Evolutionary conservation across 2,113 vertebrate species (phyloP).

Genomic region (Baryphthengus martii): DNA sequence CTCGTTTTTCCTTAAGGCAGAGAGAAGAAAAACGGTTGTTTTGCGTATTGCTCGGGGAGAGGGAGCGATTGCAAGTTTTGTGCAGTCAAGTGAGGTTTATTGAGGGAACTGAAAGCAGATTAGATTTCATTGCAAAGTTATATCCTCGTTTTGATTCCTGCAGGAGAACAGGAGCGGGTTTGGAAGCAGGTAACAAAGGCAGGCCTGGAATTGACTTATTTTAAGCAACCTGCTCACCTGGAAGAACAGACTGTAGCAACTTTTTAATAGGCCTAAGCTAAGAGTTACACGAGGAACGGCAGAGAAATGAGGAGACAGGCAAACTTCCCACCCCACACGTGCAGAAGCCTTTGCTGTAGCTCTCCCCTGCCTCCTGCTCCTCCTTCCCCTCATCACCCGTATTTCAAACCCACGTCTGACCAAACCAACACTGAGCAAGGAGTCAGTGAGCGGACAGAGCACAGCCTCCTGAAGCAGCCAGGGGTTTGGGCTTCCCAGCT

Average conservation of each 20-base stretch:
- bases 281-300: not conserved
- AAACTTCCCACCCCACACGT: not conserved
- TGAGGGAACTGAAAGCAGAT: not conserved
- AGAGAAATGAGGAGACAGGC: not conserved
- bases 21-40: not conserved
- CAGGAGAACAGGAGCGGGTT: not conserved
- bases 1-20: slow-evolving; percentile 87
- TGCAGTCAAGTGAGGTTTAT: not conserved
- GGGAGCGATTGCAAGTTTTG: not conserved
- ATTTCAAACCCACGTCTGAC: not conserved
- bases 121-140: not conserved
- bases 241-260: not conserved
- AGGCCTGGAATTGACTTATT: not conserved
- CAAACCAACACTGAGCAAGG: not conserved
- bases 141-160: not conserved
- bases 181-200: not conserved
- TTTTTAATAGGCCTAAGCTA: not conserved
- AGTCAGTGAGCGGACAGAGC: not conserved
- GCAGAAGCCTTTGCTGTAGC: not conserved
- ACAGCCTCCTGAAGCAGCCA: not conserved
- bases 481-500: not conserved
- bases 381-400: not conserved
- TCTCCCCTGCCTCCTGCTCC: not conserved
- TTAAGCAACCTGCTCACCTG: not conserved
- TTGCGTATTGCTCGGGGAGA: not conserved